Percentiles rank a stretch among this genome's conserved stretches.
These are phyloP conservation scores for Neosilurus mollespiculum DNA, from an alignment of 2,797 vertebrate genomes.

Conservation along the genomic window DNA sequence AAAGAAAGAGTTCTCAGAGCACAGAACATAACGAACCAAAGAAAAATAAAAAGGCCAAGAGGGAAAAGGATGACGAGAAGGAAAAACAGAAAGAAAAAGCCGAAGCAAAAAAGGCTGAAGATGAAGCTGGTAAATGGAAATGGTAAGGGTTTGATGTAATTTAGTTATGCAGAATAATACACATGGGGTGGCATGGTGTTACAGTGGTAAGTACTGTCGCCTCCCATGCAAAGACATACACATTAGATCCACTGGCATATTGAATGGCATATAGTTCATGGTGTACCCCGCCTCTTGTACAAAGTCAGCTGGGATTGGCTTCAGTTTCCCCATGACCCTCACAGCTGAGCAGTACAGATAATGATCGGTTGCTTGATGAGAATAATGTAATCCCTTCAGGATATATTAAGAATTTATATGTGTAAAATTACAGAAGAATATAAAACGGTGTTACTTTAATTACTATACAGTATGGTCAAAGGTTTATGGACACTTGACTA, in stretches of 20 bases:
- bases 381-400: background rate
- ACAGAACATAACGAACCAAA: constrained; percentile 21
- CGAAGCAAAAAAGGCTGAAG: constrained; percentile 39
- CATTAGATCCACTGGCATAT: no score
- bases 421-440: background rate
- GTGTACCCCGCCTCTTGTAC: no score
- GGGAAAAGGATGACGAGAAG: constrained; percentile 22
- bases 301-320: no score
- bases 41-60: constrained; percentile 42
- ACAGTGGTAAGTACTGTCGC: no score
- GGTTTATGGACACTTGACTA: no score
- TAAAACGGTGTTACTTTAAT: background rate
- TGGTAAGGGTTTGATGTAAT: constrained; percentile 44
- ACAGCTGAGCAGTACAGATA: no score
- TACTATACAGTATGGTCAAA: no score
- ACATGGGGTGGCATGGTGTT: background rate
- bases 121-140: constrained; percentile 54
- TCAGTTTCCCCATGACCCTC: no score
- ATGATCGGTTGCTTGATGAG: no score
- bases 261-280: no score
- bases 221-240: no score
- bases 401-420: background rate
- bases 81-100: constrained; percentile 24
- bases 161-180: background rate
- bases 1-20: constrained; percentile 45